Percentiles rank a stretch among this genome's conserved stretches.
Conservation (phyloP, 2,113 vertebrate species). For the Bufo bufo region DNA sequence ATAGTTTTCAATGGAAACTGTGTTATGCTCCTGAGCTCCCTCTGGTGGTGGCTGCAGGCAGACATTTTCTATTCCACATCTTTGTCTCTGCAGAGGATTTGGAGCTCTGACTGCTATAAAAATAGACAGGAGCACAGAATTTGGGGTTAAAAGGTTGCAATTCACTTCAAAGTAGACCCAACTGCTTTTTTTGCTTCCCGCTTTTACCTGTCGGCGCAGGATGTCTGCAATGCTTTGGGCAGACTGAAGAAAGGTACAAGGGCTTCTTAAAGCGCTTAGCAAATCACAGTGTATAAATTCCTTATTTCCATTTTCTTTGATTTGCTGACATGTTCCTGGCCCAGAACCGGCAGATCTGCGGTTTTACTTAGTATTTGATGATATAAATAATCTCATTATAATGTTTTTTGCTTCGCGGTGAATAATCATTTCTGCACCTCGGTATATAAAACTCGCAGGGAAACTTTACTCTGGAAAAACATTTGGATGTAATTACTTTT, state of each 20-base stretch:
- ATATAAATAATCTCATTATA: constrained; percentile 31
- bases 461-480: neutral
- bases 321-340: constrained; percentile 8
- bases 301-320: neutral
- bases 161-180: neutral
- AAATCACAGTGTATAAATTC: neutral
- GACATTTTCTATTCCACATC: too few species aligned
- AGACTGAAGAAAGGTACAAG: neutral
- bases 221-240: neutral
- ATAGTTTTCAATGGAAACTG: too few species aligned
- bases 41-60: too few species aligned
- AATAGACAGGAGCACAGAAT: too few species aligned
- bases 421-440: neutral
- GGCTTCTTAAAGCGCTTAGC: neutral
- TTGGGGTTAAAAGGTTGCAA: too few species aligned
- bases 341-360: neutral
- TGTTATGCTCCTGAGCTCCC: too few species aligned
- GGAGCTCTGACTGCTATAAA: too few species aligned
- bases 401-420: constrained; percentile 9
- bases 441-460: neutral
- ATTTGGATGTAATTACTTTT: constrained; percentile 26
- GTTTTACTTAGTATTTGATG: neutral
- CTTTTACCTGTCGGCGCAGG: neutral
- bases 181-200: neutral
- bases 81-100: too few species aligned